Percentiles rank a stretch among this genome's conserved stretches.
These are phyloP conservation scores for Nothobranchius furzeri DNA, from an alignment of 2,113 vertebrate genomes.

Conservation along the genomic window DNA sequence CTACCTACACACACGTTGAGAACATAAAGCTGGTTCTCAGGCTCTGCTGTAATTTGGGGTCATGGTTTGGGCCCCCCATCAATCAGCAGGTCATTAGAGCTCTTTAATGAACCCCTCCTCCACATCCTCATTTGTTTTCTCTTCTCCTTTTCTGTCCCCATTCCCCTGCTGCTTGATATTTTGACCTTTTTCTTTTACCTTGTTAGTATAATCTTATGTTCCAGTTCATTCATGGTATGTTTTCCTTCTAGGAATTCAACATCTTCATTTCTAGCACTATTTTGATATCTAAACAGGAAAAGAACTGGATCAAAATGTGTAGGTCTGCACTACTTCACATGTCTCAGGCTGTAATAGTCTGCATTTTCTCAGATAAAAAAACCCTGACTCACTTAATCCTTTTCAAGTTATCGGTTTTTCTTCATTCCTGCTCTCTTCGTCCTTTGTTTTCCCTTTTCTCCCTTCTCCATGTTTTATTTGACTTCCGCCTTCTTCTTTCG, in stretches of 20 bases:
- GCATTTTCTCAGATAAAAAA: conserved; percentile 55
- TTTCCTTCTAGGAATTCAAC: conserved; percentile 12
- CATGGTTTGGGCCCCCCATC: conserved; percentile 75
- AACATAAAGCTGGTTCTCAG: conserved; percentile 70
- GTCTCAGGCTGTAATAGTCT: conserved; percentile 35
- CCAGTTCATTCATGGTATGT: conserved; percentile 29
- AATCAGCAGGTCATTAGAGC: conserved; percentile 79
- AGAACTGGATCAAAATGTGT: conserved; percentile 20
- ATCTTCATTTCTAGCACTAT: conserved; percentile 15
- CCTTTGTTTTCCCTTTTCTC: conserved; percentile 1
- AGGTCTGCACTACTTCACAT: conserved; percentile 61
- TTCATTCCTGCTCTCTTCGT: conserved; percentile 22
- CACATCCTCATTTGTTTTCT: conserved; percentile 38
- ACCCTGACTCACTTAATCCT: conserved; percentile 2
- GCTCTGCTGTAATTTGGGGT: conserved; percentile 76
- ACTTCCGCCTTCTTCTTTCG: conserved; percentile 5
- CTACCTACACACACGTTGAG: conserved; percentile 39
- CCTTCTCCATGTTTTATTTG: neutral
- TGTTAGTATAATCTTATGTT: neutral
- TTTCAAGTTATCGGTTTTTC: conserved; percentile 35
- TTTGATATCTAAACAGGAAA: conserved; percentile 50
- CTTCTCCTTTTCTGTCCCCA: conserved; percentile 14
- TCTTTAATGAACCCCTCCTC: conserved; percentile 68
- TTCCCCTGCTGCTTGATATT: conserved; percentile 31
- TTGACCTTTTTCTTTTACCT: conserved; percentile 16